These are phyloP conservation scores for Eumaeus atala DNA, from an alignment of 1,140 invertebrate species.

Conservation along the genomic window DNA sequence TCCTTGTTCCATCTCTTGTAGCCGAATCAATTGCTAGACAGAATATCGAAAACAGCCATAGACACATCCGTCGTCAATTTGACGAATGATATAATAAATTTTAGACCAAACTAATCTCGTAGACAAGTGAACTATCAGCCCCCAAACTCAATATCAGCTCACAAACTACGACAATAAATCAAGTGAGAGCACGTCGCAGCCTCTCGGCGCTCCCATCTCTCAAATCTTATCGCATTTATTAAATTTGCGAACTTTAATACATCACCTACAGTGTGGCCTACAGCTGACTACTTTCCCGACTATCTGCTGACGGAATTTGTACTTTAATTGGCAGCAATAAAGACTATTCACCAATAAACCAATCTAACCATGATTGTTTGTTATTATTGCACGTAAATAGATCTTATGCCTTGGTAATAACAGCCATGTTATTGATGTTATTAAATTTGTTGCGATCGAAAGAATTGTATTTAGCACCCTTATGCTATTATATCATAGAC, in stretches of 20 bases:
- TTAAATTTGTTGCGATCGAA: conserved; percentile 16
- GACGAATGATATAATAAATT: no score
- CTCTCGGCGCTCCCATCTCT: conserved; percentile 37
- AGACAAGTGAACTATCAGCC: background rate
- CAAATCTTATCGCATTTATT: conserved; percentile 47
- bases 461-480: conserved; percentile 36
- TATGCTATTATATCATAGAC: conserved; percentile 23
- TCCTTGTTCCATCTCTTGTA: no score
- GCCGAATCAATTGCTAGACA: no score
- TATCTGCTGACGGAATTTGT: background rate
- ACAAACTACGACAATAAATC: conserved; percentile 22
- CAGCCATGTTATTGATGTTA: background rate
- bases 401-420: background rate
- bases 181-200: conserved; percentile 16
- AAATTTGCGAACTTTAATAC: conserved; percentile 24
- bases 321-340: conserved; percentile 3
- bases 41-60: no score
- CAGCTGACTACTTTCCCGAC: conserved; percentile 27
- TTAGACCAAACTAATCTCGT: no score
- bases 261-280: conserved; percentile 15
- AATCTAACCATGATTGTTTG: background rate
- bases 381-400: conserved; percentile 6
- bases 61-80: no score
- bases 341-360: background rate
- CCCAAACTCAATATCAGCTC: conserved; percentile 14